Evolutionary conservation across 2,113 vertebrate genomes (phyloP), one percentile per base, ranked within the genome.

Genomic region (Aegithalos caudatus): DNA sequence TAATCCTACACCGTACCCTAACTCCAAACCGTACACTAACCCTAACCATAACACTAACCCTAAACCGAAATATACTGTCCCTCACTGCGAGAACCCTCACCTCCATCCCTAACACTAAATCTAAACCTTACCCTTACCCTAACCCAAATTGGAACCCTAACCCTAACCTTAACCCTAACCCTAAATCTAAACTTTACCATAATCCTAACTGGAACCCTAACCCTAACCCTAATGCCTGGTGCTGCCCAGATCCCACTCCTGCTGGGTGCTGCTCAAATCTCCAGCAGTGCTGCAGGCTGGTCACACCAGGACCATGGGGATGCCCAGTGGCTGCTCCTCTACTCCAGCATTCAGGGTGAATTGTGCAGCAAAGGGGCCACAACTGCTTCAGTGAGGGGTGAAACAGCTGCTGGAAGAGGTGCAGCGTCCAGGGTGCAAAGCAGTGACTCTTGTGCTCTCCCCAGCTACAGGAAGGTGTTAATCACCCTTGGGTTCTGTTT

Each of bases 221-320:
- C n/a, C n/a, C n/a, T n/a, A n/a, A n/a, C n/a, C n/a, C n/a, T n/a
- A n/a, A n/a, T 0, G 8, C 67, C 48, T 2, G 0, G 4, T 12
- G 44, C 56, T 12, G 8, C 24, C 42, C 24, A 2, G 58, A 54
- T 7, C 33, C 53, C 29, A 15, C 14, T 56, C 2, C 54, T 12
- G 54, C 64, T 2, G 28, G 24, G n/a, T 0, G 3, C 70, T 22
- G 51, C 38, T 31, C 81, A 11, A 2, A 12, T 3, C 40, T 10
- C 67, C 38, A 11, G 29, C 54, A 16, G 16, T 0, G 15, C 38
- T 19, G n/a, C 0, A 3, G 78, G 48, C 17, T 22, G 53, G 61
- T 25, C 35, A 35, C 69, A 42, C 7, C 51, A 62, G 64, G 14
- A n/a, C n/a, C 13, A 0, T 0, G 3, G 35, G 19, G 33, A 22